These are phyloP conservation scores for Acanthococcus lagerstroemiae DNA, from an alignment of 2,888 invertebrate genomes.

Conservation along the genomic window DNA sequence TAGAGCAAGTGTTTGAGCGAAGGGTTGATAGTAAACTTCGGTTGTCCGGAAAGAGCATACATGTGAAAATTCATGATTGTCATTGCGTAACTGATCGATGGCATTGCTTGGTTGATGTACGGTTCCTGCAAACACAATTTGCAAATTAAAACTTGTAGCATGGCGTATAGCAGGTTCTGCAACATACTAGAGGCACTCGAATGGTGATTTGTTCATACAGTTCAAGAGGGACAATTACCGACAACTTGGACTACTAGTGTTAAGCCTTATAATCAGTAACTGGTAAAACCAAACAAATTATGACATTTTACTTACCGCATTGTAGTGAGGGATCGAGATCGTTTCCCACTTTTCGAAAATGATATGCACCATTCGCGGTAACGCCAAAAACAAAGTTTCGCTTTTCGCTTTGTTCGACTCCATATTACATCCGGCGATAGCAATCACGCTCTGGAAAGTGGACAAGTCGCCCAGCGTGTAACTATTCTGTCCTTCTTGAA, in stretches of 20 bases:
- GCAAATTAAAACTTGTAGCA: too few species aligned
- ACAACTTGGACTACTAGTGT: background rate
- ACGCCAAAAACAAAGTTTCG: constrained; percentile 16
- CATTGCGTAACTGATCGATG: constrained; percentile 72
- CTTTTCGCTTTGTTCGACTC: constrained; percentile 20
- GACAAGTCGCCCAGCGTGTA: constrained; percentile 14
- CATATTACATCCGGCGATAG: constrained; percentile 14
- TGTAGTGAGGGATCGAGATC: constrained; percentile 21
- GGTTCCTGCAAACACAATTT: constrained; percentile 21
- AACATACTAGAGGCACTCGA: too few species aligned
- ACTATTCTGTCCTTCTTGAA: background rate
- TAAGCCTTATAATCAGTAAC: background rate
- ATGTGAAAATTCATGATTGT: constrained; percentile 60
- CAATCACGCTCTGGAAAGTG: constrained; percentile 21
- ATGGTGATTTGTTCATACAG: too few species aligned
- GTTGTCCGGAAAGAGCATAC: constrained; percentile 52
- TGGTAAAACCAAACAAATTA: too few species aligned
- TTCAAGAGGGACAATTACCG: too few species aligned
- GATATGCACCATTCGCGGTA: constrained; percentile 17
- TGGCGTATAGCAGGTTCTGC: too few species aligned
- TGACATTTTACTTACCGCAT: constrained; percentile 10
- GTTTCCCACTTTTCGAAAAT: constrained; percentile 24
- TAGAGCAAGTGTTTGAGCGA: constrained; percentile 56
- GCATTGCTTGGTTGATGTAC: constrained; percentile 45
- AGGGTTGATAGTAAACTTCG: constrained; percentile 45